phyloP scores from a whole-genome alignment of 2,888 invertebrate genomes.

The Hyposoter didymator region DNA sequence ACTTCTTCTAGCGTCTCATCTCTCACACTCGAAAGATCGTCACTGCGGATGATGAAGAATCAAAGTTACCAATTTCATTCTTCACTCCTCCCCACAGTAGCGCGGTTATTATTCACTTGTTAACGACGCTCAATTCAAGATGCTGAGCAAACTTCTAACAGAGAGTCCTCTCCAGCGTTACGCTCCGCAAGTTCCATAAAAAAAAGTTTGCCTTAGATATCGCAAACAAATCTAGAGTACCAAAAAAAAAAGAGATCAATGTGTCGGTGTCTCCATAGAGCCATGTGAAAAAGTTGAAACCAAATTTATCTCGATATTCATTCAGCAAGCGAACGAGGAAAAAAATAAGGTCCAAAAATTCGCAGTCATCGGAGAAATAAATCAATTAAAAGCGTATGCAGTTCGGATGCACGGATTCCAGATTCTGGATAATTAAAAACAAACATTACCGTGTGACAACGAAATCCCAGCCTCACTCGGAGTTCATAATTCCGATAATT shows the following conservation, averaged over 20 bases:
- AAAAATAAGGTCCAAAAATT: not conserved
- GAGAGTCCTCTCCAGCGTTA: slow-evolving; percentile 29
- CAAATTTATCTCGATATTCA: slow-evolving; percentile 17
- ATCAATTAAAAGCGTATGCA: not conserved
- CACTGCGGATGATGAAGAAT: slow-evolving; percentile 51
- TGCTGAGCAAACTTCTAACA: slow-evolving; percentile 36
- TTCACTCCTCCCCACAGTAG: not conserved
- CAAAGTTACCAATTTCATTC: slow-evolving; percentile 32
- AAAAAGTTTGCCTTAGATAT: slow-evolving; percentile 45
- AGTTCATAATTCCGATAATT: too few species aligned
- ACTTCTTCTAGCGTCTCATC: slow-evolving; percentile 26
- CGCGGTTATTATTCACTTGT: slow-evolving; percentile 41
- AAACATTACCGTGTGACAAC: not conserved
- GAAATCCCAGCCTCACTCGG: too few species aligned
- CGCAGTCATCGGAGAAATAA: not conserved
- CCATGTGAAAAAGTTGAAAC: slow-evolving; percentile 6
- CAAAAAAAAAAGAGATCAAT: not conserved
- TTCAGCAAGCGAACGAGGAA: not conserved
- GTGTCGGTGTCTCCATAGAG: slow-evolving; percentile 13
- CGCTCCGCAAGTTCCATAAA: slow-evolving; percentile 17
- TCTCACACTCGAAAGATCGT: slow-evolving; percentile 46
- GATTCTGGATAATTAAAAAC: not conserved
- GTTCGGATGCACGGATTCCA: not conserved
- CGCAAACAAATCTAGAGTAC: slow-evolving; percentile 1
- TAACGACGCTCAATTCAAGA: slow-evolving; percentile 53